These are phyloP conservation scores for Acrobasis repandana DNA, from an alignment of 2,888 invertebrate genomes.

Conservation along the genomic window DNA sequence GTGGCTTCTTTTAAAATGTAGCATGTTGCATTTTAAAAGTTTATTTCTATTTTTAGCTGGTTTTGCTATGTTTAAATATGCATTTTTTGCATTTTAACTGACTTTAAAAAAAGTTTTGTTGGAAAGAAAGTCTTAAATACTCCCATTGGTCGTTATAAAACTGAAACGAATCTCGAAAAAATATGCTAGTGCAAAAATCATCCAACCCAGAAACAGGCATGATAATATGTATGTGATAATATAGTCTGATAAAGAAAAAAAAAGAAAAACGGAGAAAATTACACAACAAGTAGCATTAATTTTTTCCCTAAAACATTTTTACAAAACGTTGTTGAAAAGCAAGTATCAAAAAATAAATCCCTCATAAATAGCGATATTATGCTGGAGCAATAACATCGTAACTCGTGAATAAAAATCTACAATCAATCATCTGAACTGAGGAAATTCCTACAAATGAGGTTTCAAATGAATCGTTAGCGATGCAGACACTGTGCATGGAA, in stretches of 20 bases:
- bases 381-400: neutral
- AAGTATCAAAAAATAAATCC: neutral
- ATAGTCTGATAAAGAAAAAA: too few relatives aligned
- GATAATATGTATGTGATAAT: too few relatives aligned
- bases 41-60: neutral
- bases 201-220: too few relatives aligned
- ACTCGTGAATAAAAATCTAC: constrained; percentile 9
- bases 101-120: too few relatives aligned
- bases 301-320: too few relatives aligned
- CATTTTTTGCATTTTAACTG: neutral
- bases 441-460: constrained; percentile 16
- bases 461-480: constrained; percentile 13
- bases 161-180: neutral
- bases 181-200: too few relatives aligned
- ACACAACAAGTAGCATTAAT: too few relatives aligned
- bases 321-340: too few relatives aligned
- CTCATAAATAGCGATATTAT: neutral
- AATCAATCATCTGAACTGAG: constrained; percentile 12
- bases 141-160: neutral
- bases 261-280: too few relatives aligned
- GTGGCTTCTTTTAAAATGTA: neutral
- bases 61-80: neutral
- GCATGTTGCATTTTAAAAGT: neutral
- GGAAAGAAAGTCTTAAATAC: neutral
- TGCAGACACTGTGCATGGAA: constrained; percentile 1